A percentile compares a stretch with the other conserved stretches of the same genome.
Evolutionary conservation across 2,888 invertebrate species (phyloP).

Genomic region (Ctenicera cuprea): DNA sequence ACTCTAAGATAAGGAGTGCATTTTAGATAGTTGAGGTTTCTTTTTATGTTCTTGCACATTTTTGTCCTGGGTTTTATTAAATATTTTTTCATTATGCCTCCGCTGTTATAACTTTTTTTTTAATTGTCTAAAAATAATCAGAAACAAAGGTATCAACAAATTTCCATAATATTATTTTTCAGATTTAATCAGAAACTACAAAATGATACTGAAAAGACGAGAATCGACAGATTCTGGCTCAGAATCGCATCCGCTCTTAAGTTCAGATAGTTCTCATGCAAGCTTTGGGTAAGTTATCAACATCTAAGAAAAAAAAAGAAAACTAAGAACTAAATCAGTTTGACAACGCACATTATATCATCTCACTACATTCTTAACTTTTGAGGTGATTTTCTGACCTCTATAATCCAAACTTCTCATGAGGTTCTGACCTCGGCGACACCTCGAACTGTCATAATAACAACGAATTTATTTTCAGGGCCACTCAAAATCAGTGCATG

Average conservation of each 20-base stretch:
- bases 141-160: neutral
- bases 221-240: slow-evolving; percentile 68
- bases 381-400: slow-evolving; percentile 4
- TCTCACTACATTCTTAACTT: neutral
- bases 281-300: slow-evolving; percentile 69
- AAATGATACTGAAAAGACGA: slow-evolving; percentile 58
- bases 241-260: slow-evolving; percentile 70
- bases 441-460: neutral
- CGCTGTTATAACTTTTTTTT: no score
- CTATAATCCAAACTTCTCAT: slow-evolving; percentile 11
- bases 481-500: slow-evolving; percentile 55
- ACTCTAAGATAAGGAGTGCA: no score
- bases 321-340: no score
- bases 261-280: slow-evolving; percentile 67
- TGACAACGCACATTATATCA: no score
- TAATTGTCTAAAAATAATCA: neutral
- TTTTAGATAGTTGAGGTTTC: no score
- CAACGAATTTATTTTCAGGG: slow-evolving; percentile 25
- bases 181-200: slow-evolving; percentile 69
- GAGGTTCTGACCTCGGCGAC: neutral
- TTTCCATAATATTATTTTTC: slow-evolving; percentile 38
- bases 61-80: no score
- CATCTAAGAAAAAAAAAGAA: neutral
- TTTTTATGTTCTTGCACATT: no score
- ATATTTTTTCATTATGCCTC: neutral